These are phyloP conservation scores for Meriones psammophilus DNA, from an alignment of 2,797 vertebrate genomes.

Conservation along the genomic window DNA sequence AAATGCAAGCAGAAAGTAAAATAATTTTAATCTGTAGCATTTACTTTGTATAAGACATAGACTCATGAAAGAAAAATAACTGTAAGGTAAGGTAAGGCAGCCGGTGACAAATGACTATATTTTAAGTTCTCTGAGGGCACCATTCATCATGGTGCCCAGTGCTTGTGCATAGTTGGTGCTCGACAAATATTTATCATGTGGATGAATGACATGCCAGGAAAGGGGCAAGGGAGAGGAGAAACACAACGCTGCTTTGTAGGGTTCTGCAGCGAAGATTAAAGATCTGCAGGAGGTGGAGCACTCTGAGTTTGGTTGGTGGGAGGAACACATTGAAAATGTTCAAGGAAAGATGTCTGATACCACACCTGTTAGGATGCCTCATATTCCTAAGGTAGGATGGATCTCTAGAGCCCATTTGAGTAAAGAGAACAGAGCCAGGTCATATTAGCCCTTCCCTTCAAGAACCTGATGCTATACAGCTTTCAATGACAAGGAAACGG, in stretches of 20 bases:
- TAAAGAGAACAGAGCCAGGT: constrained; percentile 50
- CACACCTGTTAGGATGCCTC: not conserved
- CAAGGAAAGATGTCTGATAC: not conserved
- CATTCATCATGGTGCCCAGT: not conserved
- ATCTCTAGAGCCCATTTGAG: not conserved
- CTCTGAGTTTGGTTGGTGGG: not conserved
- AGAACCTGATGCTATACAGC: not conserved
- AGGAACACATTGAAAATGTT: not conserved
- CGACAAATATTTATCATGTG: constrained; percentile 15
- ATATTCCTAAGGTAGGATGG: not conserved
- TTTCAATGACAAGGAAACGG: constrained; percentile 20
- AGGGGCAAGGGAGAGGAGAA: not conserved
- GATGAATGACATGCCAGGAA: not conserved
- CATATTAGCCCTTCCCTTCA: not conserved
- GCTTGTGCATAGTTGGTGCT: not conserved
- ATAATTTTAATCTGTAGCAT: not conserved
- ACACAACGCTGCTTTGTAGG: not conserved
- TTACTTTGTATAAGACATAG: not conserved
- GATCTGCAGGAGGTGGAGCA: not conserved
- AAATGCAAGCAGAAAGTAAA: constrained; percentile 8
- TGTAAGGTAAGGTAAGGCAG: not conserved
- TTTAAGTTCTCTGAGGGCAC: constrained; percentile 56
- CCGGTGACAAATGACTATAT: constrained; percentile 26
- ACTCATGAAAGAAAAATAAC: constrained; percentile 55
- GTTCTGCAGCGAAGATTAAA: constrained; percentile 21